Percentiles rank a stretch among this genome's conserved stretches.
Conservation (phyloP, 2,113 vertebrate species). For the Calidris pugnax region DNA sequence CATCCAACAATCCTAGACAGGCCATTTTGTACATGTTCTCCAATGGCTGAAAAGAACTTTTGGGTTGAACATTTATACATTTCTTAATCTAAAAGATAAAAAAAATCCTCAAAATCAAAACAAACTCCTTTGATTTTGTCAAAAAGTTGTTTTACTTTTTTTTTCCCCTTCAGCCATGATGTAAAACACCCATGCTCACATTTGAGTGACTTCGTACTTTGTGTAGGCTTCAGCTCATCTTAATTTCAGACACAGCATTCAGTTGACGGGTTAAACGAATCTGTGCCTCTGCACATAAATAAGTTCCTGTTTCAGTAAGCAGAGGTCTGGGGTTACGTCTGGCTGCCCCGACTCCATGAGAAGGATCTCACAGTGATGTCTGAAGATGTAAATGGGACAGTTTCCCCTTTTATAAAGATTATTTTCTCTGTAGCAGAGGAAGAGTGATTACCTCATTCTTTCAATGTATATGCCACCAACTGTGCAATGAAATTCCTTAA, state of each 20-base stretch:
- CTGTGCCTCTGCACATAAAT: neutral
- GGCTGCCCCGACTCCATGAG: neutral
- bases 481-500: slow-evolving; percentile 49
- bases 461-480: slow-evolving; percentile 38
- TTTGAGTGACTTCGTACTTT: neutral
- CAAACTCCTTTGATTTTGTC: neutral
- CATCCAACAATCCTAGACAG: neutral
- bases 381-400: neutral
- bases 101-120: neutral
- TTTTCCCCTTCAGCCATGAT: neutral
- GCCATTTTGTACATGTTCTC: neutral
- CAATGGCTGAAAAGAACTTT: neutral
- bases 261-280: neutral
- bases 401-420: neutral
- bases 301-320: neutral
- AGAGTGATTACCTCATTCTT: slow-evolving; percentile 15
- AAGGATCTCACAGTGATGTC: neutral
- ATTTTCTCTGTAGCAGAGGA: neutral
- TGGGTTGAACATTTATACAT: neutral
- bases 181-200: neutral
- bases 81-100: neutral
- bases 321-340: neutral
- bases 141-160: rapidly evolving
- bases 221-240: rapidly evolving
- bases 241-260: neutral